Percentiles rank a stretch among this genome's conserved stretches.
phyloP scores from a whole-genome alignment of 92 coral and sea anemone species.

The Heteractis magnifica region DNA sequence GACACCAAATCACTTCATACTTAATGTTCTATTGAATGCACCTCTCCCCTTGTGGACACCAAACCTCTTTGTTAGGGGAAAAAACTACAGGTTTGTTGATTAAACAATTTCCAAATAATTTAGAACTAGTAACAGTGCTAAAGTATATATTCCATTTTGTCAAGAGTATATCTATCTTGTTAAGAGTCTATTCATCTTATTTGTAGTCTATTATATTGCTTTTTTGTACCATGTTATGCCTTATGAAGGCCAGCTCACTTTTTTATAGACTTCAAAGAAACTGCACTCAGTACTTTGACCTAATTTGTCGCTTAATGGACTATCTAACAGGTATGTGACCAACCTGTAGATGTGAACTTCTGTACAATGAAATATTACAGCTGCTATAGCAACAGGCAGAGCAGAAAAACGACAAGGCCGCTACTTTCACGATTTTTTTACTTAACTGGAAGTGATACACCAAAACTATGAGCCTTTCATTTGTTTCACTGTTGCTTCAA shows the following conservation, averaged over 20 bases:
- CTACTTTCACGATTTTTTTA: too few species aligned
- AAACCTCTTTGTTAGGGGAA: constrained; percentile 76
- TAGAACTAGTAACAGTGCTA: too few species aligned
- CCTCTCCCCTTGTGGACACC: constrained; percentile 89
- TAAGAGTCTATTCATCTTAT: too few species aligned
- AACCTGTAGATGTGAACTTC: neutral
- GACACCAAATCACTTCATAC: constrained; percentile 83
- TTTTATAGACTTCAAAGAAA: constrained; percentile 63
- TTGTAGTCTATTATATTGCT: neutral
- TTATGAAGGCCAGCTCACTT: neutral
- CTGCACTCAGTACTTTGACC: constrained; percentile 78
- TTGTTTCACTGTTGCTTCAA: neutral
- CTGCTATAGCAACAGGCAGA: neutral
- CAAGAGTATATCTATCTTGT: too few species aligned
- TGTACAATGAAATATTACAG: neutral
- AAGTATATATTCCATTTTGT: too few species aligned
- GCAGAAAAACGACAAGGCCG: too few species aligned
- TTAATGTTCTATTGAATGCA: constrained; percentile 72
- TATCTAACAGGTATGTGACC: constrained; percentile 68
- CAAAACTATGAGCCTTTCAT: too few species aligned
- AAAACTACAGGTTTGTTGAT: constrained; percentile 63
- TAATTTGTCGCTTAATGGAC: constrained; percentile 80
- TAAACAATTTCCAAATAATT: too few species aligned
- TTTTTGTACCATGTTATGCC: neutral
- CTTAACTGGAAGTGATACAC: too few species aligned